phyloP scores from a whole-genome alignment of 2,113 vertebrate genomes.

The Cacatua alba region DNA sequence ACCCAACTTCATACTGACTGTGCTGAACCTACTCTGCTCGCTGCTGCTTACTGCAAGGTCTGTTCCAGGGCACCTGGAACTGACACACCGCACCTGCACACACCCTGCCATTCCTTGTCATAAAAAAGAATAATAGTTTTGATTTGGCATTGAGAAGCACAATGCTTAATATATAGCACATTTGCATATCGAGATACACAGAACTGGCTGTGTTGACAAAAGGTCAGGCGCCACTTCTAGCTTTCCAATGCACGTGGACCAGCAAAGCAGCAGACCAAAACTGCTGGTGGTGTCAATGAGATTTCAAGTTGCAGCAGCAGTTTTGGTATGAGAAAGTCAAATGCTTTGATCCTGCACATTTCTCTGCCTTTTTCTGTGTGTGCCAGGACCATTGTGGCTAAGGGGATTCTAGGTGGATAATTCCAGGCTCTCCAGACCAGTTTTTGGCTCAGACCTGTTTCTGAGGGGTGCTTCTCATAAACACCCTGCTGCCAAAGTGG shows the following conservation, averaged over 20 bases:
- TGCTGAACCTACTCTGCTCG: neutral
- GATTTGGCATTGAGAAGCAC: neutral
- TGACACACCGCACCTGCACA: neutral
- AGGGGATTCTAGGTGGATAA: neutral
- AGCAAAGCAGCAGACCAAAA: neutral
- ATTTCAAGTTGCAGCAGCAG: neutral
- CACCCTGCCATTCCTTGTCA: neutral
- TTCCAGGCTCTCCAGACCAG: neutral
- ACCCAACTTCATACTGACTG: neutral
- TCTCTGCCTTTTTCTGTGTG: neutral
- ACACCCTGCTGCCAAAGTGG: neutral
- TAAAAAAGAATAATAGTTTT: neutral
- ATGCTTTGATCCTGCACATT: neutral
- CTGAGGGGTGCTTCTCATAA: neutral
- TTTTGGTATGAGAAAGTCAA: neutral
- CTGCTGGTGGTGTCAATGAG: neutral
- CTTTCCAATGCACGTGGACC: neutral
- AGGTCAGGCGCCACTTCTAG: neutral
- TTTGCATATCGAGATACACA: neutral
- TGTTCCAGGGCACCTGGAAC: neutral
- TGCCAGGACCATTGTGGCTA: neutral
- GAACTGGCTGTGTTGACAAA: neutral
- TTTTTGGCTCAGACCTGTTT: neutral
- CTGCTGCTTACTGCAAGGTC: neutral
- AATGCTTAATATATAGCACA: neutral